phyloP scores from a whole-genome alignment of 2,113 vertebrate genomes.

The Pampusana beccarii region DNA sequence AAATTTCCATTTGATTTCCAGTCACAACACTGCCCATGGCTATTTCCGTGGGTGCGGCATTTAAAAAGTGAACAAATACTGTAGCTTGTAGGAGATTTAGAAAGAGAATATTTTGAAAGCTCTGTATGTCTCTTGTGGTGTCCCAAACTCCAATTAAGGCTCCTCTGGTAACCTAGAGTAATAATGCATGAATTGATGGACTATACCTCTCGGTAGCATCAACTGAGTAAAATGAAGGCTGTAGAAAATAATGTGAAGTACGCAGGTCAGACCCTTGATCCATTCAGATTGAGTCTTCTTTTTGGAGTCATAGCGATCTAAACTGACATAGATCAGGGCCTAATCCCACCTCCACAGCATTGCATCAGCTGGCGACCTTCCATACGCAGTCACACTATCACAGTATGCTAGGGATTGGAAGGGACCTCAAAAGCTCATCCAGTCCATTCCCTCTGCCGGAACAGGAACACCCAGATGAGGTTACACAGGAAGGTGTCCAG shows the following conservation, averaged over 20 bases:
- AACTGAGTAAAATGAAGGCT: neutral
- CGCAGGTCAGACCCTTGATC: neutral
- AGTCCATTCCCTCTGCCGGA: no score
- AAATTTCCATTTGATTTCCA: neutral
- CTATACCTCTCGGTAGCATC: neutral
- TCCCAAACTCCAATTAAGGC: neutral
- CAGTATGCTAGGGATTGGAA: no score
- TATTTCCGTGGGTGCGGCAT: neutral
- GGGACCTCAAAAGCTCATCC: no score
- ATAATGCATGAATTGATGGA: neutral
- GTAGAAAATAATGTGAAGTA: neutral
- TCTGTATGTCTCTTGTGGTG: neutral
- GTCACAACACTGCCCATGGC: neutral
- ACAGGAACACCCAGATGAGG: no score
- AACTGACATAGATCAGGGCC: neutral
- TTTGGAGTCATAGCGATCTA: neutral
- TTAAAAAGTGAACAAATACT: constrained; percentile 5
- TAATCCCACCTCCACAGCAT: neutral
- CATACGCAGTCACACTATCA: no score
- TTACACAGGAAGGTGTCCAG: no score
- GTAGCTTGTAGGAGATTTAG: neutral
- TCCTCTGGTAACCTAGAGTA: neutral
- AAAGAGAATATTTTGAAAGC: neutral
- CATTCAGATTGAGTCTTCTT: neutral
- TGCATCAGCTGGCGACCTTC: neutral